A percentile compares a stretch with the other conserved stretches of the same genome.
These are phyloP conservation scores for Tetraneura akinire DNA, from an alignment of 1,140 invertebrate species.

Conservation along the genomic window DNA sequence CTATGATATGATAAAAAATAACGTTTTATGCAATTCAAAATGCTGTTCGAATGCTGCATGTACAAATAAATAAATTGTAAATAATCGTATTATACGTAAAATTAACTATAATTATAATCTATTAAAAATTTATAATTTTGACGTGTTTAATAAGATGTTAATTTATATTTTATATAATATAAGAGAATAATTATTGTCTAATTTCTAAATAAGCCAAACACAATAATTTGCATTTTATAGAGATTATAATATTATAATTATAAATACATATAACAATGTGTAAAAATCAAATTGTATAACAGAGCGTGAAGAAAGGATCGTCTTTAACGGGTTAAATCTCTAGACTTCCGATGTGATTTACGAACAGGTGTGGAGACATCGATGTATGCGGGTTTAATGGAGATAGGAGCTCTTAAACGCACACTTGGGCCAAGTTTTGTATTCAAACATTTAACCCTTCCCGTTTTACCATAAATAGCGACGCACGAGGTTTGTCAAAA, in stretches of 20 bases:
- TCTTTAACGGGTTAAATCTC: constrained; percentile 31
- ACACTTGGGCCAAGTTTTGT: constrained; percentile 34
- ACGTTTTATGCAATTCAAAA: no score
- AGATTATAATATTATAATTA: no score
- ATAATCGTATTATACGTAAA: no score
- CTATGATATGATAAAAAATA: no score
- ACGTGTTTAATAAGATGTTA: no score
- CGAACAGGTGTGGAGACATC: constrained; percentile 19
- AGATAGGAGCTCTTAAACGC: constrained; percentile 33
- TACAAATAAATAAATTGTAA: no score
- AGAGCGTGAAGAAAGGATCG: neutral
- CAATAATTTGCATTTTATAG: neutral
- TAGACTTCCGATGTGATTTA: constrained; percentile 9
- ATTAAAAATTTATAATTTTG: no score
- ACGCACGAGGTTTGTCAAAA: constrained; percentile 9
- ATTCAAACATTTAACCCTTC: constrained; percentile 26
- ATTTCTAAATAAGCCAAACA: neutral
- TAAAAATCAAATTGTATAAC: neutral
- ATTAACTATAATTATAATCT: no score
- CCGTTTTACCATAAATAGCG: neutral
- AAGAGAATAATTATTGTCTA: neutral
- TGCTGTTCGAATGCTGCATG: no score
- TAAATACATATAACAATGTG: neutral
- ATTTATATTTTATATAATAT: no score
- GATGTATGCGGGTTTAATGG: constrained; percentile 25